Evolutionary conservation across 2,113 vertebrate genomes (phyloP).

Genomic region (Oncorhynchus mykiss): DNA sequence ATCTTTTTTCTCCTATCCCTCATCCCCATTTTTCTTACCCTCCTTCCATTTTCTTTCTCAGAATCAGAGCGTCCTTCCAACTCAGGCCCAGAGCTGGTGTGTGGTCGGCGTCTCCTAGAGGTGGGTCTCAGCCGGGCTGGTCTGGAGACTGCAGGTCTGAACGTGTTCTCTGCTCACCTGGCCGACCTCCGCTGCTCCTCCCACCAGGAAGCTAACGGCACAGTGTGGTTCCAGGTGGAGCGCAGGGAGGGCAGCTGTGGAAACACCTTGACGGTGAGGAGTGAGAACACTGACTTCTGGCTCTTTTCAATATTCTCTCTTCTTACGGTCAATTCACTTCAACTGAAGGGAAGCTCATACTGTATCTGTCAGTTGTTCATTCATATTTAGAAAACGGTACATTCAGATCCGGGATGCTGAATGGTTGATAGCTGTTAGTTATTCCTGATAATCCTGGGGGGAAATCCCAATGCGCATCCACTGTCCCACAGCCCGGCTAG

Average conservation of each 20-base stretch:
- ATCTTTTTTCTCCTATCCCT: not conserved
- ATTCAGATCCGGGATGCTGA: too few species aligned
- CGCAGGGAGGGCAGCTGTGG: constrained; percentile 25
- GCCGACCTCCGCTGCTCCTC: constrained; percentile 14
- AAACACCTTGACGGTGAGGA: constrained; percentile 40
- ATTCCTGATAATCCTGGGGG: too few species aligned
- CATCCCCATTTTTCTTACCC: not conserved
- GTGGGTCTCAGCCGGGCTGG: constrained; percentile 20
- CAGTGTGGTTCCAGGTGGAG: constrained; percentile 24
- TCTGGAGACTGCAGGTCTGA: constrained; percentile 6
- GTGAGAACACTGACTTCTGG: constrained; percentile 16
- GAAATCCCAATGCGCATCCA: too few species aligned
- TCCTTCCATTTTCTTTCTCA: not conserved
- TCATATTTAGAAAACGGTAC: too few species aligned
- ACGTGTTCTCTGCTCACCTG: constrained; percentile 35
- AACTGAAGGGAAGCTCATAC: too few species aligned
- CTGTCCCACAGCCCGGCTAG: too few species aligned
- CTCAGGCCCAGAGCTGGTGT: constrained; percentile 28
- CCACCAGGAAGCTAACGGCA: not conserved
- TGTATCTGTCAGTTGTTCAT: too few species aligned
- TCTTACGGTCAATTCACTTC: too few species aligned
- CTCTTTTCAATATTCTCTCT: too few species aligned
- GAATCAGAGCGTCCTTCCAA: not conserved
- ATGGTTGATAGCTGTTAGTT: too few species aligned
- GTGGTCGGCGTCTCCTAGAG: constrained; percentile 17